A percentile compares a stretch with the other conserved stretches of the same genome.
These are phyloP conservation scores for Pelecanus crispus DNA, from an alignment of 2,113 vertebrate genomes.

Conservation along the genomic window DNA sequence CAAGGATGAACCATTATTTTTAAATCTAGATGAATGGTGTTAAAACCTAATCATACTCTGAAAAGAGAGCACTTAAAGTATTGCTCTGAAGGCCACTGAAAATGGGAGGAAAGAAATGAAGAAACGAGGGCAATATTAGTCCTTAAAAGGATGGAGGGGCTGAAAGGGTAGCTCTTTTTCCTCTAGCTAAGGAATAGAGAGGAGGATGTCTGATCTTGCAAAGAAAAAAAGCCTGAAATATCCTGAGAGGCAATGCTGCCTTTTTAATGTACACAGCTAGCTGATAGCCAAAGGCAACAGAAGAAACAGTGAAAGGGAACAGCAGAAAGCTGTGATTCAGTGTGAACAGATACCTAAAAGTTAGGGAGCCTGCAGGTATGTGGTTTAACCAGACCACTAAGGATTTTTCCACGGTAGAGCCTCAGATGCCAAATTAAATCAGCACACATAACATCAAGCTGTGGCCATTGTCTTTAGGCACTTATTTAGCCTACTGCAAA, in stretches of 20 bases:
- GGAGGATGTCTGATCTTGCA: not conserved
- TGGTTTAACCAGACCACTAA: conserved; percentile 47
- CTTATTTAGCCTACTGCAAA: not conserved
- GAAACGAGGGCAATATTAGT: not conserved
- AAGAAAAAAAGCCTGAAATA: conserved; percentile 22
- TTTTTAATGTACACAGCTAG: not conserved
- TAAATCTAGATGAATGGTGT: not conserved
- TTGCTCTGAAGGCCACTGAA: not conserved
- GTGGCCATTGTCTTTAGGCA: not conserved
- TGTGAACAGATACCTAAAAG: not conserved
- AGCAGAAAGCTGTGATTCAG: not conserved
- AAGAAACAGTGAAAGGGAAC: not conserved
- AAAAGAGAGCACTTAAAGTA: not conserved
- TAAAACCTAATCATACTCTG: not conserved
- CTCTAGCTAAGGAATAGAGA: not conserved
- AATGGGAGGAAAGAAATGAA: not conserved
- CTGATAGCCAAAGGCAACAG: conserved; percentile 29
- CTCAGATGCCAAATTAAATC: conserved; percentile 10
- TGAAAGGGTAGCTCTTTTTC: not conserved
- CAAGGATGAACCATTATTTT: not conserved
- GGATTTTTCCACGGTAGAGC: not conserved
- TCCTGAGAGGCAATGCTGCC: not conserved
- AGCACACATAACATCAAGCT: not conserved
- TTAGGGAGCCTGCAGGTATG: conserved; percentile 3
- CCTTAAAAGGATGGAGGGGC: not conserved